These are phyloP conservation scores for Fregata magnificens DNA, from an alignment of 2,113 vertebrate genomes.

Conservation along the genomic window DNA sequence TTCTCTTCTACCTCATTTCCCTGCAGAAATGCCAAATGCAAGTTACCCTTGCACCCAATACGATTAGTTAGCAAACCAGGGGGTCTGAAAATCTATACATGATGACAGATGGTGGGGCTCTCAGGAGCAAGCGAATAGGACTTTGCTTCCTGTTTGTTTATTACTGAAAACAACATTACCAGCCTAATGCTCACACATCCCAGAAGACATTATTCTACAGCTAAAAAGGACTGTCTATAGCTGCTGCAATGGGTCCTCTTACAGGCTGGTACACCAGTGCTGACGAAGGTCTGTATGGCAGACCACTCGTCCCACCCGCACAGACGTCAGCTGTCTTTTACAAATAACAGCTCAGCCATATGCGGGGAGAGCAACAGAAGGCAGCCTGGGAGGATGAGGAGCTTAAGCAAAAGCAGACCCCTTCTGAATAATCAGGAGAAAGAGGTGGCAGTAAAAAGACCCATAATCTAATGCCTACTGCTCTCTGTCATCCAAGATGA, in stretches of 20 bases:
- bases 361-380: background rate
- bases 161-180: background rate
- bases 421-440: background rate
- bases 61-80: background rate
- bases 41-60: background rate
- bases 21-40: background rate
- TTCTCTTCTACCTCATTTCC: background rate
- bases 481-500: background rate
- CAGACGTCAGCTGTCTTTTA: background rate
- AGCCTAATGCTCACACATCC: background rate
- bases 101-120: conserved; percentile 13
- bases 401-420: background rate
- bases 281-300: background rate
- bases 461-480: background rate
- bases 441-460: background rate
- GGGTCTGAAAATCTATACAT: background rate
- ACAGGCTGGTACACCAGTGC: background rate
- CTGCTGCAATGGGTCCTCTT: background rate
- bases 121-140: background rate
- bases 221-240: background rate
- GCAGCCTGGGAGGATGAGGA: background rate
- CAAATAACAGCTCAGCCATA: background rate
- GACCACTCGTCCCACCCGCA: background rate
- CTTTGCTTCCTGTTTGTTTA: conserved; percentile 12
- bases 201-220: background rate